Evolutionary conservation across 2,888 invertebrate genomes (phyloP).

Genomic region (Augochlorella aurata): DNA sequence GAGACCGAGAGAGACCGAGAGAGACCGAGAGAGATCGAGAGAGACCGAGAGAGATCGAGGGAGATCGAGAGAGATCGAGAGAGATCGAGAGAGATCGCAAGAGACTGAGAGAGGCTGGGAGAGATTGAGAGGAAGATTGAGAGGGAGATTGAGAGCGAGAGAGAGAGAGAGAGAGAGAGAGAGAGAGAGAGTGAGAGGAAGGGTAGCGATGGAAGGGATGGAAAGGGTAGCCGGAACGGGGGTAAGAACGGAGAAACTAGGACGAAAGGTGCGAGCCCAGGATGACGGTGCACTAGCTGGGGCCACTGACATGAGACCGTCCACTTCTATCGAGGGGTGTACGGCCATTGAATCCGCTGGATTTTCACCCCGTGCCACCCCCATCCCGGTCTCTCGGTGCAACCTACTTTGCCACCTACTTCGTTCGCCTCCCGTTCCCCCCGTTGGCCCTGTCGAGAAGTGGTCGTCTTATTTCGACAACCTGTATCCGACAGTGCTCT

Average conservation of each 20-base stretch:
- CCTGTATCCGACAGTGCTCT: constrained; percentile 33
- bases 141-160: background rate
- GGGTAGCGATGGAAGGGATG: background rate
- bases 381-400: constrained; percentile 39
- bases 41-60: no score
- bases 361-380: constrained; percentile 60
- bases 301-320: constrained; percentile 75
- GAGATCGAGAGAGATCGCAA: no score
- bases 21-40: no score
- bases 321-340: constrained; percentile 70
- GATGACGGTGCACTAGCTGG: constrained; percentile 71
- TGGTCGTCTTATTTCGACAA: constrained; percentile 47
- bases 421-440: constrained; percentile 46
- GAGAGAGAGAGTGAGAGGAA: background rate
- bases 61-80: no score
- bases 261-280: constrained; percentile 67
- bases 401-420: constrained; percentile 70
- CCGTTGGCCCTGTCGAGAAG: constrained; percentile 9
- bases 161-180: background rate
- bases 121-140: no score
- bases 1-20: background rate
- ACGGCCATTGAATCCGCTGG: constrained; percentile 58
- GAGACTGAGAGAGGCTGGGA: no score
- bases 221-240: constrained; percentile 5
- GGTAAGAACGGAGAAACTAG: constrained; percentile 24